phyloP scores from a whole-genome alignment of 2,113 vertebrate genomes.

The Mastomys natalensis region DNA sequence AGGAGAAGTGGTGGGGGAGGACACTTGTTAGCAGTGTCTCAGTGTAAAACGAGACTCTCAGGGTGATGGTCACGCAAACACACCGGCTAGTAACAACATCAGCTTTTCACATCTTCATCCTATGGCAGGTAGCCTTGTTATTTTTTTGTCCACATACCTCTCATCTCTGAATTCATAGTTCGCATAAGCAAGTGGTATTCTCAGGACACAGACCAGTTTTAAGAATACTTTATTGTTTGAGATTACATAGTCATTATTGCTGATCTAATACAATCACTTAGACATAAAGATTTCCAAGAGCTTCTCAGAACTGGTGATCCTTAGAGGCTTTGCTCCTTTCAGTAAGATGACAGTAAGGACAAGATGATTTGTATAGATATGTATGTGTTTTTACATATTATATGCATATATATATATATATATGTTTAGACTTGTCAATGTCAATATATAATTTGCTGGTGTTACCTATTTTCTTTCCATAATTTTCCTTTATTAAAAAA shows the following conservation, averaged over 20 bases:
- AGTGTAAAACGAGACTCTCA: neutral
- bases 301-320: constrained; percentile 86
- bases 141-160: constrained; percentile 17
- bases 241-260: constrained; percentile 99
- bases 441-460: constrained; percentile 92
- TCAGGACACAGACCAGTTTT: constrained; percentile 71
- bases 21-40: neutral
- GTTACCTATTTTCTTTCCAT: constrained; percentile 85
- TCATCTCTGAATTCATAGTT: constrained; percentile 45
- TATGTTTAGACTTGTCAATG: constrained; percentile 83
- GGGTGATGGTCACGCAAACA: neutral
- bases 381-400: neutral
- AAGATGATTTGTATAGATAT: constrained; percentile 85
- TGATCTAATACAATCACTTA: constrained; percentile 97
- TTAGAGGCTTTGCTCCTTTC: constrained; percentile 86
- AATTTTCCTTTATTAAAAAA: constrained; percentile 82
- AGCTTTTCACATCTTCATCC: neutral
- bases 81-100: neutral
- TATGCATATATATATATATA: constrained; percentile 49
- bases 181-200: constrained; percentile 47
- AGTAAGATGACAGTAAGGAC: constrained; percentile 91
- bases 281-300: constrained; percentile 94
- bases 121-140: neutral
- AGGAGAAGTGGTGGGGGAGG: neutral
- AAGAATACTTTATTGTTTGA: constrained; percentile 90